phyloP scores from a whole-genome alignment of 2,797 vertebrate species.

The Leptatherina wallacei region DNA sequence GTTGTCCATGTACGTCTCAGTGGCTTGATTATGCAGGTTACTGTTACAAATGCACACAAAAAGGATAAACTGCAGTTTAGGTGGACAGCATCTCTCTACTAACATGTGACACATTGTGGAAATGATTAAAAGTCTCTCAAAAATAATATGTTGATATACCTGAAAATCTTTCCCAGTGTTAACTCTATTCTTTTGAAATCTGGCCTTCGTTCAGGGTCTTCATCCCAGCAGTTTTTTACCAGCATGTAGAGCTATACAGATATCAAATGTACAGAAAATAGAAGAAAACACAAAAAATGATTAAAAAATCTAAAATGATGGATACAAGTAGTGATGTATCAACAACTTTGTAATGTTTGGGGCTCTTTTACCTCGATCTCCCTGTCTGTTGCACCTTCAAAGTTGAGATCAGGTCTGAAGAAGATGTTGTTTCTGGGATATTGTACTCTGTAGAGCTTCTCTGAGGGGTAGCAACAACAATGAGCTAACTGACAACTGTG shows the following conservation, averaged over 20 bases:
- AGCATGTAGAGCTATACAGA: conserved; percentile 86
- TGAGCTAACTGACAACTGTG: not conserved
- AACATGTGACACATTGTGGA: not conserved
- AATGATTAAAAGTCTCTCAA: not conserved
- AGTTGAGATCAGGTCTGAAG: conserved; percentile 91
- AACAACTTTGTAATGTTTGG: not conserved
- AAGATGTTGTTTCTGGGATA: conserved; percentile 59
- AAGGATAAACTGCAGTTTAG: not conserved
- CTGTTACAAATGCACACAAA: conserved; percentile 61
- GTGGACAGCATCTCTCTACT: not conserved
- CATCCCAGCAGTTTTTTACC: conserved; percentile 96
- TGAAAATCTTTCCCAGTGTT: conserved; percentile 92
- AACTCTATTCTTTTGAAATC: conserved; percentile 96
- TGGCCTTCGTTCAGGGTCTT: conserved; percentile 94
- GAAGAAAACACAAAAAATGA: not conserved
- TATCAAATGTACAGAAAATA: not conserved
- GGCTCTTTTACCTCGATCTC: conserved; percentile 86
- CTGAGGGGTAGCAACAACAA: conserved; percentile 68
- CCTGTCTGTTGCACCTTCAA: conserved; percentile 85
- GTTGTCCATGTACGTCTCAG: conserved; percentile 97
- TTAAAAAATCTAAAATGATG: not conserved
- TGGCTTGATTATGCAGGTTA: conserved; percentile 91
- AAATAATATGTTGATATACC: conserved; percentile 77
- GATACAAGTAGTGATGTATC: not conserved
- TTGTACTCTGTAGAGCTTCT: conserved; percentile 91